Percentiles rank a stretch among this genome's conserved stretches.
phyloP scores from a whole-genome alignment of 37 sponge, comb jelly and placozoan species.

The Geodia barretti region DNA sequence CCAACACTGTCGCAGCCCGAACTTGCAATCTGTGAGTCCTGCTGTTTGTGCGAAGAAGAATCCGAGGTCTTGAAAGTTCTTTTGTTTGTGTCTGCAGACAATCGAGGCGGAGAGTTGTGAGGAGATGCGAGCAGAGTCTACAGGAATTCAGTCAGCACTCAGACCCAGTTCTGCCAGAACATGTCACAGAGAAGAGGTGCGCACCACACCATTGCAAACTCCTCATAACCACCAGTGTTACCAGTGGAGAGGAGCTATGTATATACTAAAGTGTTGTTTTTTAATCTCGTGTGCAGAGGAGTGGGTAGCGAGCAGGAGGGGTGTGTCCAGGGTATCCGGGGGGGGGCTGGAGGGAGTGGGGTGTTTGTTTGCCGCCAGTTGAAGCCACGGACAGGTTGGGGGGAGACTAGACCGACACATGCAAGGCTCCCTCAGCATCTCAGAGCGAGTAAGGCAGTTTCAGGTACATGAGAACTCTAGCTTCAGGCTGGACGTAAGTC shows the following conservation, averaged over 20 bases:
- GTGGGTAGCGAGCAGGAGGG: background rate
- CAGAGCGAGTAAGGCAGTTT: background rate
- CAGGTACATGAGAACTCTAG: no score
- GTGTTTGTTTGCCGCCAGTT: background rate
- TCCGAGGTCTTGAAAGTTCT: no score
- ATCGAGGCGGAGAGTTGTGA: background rate
- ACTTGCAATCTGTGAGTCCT: constrained; percentile 59
- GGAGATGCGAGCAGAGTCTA: background rate
- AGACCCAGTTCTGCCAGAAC: constrained; percentile 4
- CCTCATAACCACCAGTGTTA: no score
- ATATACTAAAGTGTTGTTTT: no score
- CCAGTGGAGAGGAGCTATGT: no score
- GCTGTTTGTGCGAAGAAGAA: no score
- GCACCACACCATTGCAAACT: no score
- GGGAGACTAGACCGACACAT: background rate
- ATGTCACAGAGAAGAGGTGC: constrained; percentile 30
- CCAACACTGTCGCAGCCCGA: constrained; percentile 44
- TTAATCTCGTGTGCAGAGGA: no score
- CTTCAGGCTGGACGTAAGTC: background rate
- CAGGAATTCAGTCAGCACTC: constrained; percentile 5
- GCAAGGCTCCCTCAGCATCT: background rate
- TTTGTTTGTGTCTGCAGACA: no score
- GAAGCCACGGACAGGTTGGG: background rate
- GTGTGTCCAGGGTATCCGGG: background rate
- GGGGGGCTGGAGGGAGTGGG: background rate